These are phyloP conservation scores for Menura novaehollandiae DNA, from an alignment of 2,113 vertebrate species.

Conservation along the genomic window DNA sequence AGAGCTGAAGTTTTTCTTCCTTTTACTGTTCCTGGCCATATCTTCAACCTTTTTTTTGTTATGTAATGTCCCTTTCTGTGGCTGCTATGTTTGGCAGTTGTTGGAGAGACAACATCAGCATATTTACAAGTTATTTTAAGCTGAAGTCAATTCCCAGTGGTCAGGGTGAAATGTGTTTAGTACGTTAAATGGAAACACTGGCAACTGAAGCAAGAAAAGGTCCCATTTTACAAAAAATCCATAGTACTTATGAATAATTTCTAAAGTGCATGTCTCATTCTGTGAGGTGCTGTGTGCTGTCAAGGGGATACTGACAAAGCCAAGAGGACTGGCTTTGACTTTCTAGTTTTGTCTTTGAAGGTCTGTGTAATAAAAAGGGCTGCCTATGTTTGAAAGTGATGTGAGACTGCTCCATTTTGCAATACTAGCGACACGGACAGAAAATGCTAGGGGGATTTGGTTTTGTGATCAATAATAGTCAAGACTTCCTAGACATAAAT, in stretches of 20 bases:
- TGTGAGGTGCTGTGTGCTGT: not conserved
- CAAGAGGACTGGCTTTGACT: not conserved
- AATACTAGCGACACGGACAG: not conserved
- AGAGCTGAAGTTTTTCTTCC: not conserved
- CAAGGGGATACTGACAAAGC: not conserved
- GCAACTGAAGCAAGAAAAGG: constrained; percentile 3
- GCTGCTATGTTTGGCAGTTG: not conserved
- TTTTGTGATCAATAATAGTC: not conserved
- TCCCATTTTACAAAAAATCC: constrained; percentile 16
- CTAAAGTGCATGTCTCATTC: not conserved
- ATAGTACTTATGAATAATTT: constrained; percentile 41
- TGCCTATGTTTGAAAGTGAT: not conserved
- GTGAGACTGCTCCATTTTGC: not conserved
- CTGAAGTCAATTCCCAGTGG: constrained; percentile 5
- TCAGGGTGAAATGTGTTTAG: not conserved
- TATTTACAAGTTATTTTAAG: constrained; percentile 46
- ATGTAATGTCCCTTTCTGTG: not conserved
- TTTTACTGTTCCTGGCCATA: not conserved
- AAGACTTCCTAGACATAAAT: not conserved
- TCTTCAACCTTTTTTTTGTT: not conserved
- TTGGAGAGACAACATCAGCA: not conserved
- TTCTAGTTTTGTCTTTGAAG: not conserved
- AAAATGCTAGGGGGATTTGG: not conserved
- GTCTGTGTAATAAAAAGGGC: not conserved
- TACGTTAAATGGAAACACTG: not conserved